phyloP scores from a whole-genome alignment of 1,140 invertebrate genomes.

The Panagrolaimus sp. region DNA sequence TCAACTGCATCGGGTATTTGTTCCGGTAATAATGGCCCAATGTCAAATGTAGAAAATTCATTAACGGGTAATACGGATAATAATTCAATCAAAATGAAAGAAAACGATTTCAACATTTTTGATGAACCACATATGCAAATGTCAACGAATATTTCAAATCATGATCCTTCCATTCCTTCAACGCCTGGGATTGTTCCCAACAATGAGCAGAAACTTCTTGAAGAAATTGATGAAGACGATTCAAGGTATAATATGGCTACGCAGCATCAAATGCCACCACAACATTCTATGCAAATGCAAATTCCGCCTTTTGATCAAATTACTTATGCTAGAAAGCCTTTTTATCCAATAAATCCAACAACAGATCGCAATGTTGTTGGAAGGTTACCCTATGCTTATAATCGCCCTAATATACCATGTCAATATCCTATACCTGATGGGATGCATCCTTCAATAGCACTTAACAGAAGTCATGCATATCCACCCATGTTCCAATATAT shows the following conservation, averaged over 20 bases:
- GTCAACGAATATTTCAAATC: background rate
- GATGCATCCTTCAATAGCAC: background rate
- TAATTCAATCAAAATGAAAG: background rate
- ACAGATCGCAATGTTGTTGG: background rate
- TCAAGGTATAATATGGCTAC: background rate
- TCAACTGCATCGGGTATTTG: constrained; percentile 7
- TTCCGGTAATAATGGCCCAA: constrained; percentile 2
- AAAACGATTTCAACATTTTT: background rate
- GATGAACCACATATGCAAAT: background rate
- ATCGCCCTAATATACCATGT: background rate
- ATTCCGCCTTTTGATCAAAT: background rate
- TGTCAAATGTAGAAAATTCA: background rate
- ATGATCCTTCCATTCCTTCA: background rate
- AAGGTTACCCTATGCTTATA: background rate
- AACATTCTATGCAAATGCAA: background rate
- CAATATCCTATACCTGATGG: background rate
- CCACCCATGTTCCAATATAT: background rate
- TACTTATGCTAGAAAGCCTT: background rate
- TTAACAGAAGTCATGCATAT: background rate
- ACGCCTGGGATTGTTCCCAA: background rate
- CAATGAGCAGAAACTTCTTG: background rate
- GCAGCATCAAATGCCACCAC: background rate
- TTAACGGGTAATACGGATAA: background rate
- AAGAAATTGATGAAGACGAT: background rate
- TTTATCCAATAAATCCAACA: background rate